These are phyloP conservation scores for Psophia crepitans DNA, from an alignment of 2,113 vertebrate species.

Conservation along the genomic window DNA sequence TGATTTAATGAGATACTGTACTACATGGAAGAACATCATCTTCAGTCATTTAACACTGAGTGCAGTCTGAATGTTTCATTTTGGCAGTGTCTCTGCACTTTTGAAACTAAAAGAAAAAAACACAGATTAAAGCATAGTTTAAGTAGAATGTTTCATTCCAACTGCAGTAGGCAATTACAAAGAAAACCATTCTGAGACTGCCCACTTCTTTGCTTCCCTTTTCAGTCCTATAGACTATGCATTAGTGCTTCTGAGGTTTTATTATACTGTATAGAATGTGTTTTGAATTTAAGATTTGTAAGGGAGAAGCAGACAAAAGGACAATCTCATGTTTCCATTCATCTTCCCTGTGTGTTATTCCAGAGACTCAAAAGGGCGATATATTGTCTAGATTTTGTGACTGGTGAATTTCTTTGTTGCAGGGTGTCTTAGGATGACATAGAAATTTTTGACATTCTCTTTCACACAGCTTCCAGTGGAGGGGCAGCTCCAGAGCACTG, in stretches of 20 bases:
- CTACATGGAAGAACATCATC: not conserved
- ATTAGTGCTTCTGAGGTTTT: slow-evolving; percentile 20
- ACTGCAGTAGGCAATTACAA: slow-evolving; percentile 36
- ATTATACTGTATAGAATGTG: slow-evolving; percentile 2
- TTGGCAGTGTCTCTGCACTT: not conserved
- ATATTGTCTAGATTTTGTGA: not conserved
- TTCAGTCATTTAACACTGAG: slow-evolving; percentile 7
- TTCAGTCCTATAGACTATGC: not conserved
- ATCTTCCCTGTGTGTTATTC: not conserved
- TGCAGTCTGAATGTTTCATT: not conserved
- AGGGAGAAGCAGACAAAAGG: not conserved
- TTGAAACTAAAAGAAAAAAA: not conserved
- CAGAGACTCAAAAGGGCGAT: not conserved
- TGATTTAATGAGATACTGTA: slow-evolving; percentile 19
- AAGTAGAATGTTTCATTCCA: slow-evolving; percentile 21
- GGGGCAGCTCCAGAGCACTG: not conserved
- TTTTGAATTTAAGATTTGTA: slow-evolving; percentile 17
- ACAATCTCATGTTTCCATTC: not conserved
- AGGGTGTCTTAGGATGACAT: not conserved
- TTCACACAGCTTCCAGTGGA: not conserved
- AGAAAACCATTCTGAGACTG: slow-evolving; percentile 43
- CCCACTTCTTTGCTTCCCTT: slow-evolving; percentile 32
- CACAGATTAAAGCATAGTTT: slow-evolving; percentile 10
- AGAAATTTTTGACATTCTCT: not conserved
- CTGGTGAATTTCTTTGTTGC: not conserved